Evolutionary conservation across 2,888 invertebrate species (phyloP), one percentile per base, ranked within the genome.

Genomic region (Omphaloscelis lunosa): DNA sequence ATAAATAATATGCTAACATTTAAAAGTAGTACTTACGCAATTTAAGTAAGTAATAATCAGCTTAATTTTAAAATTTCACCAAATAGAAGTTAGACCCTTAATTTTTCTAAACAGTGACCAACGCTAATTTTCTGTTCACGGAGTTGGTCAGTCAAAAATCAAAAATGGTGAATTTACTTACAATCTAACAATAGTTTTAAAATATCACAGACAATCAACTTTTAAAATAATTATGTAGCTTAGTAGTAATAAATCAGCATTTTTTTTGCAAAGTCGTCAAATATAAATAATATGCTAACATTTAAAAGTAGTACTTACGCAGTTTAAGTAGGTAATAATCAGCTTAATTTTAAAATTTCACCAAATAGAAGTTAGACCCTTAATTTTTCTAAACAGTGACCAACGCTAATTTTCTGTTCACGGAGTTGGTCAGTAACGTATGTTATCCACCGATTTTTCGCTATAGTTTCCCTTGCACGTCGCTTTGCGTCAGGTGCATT

Each of bases 71-170:
- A 71, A 27, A 71, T 71, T 71, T 71, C 61, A 61, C 34, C 61
- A 71, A 71, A 82, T 85, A 84, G 72, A 34, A 61, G 71, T 29
- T 73, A 73, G 48, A 58, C 45, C 59, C 66, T 66, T 51, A 71
- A 41, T 65, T 71, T 76, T 76, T 76, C 66, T 66, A 76, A 59
- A 11, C 65, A 76, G 59, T 71, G 75, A 65, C 71, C 75, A 6
- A 76, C 71, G 56, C 51, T 23, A 15, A 76, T 59, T 56, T 71
- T 76, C 11, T 48, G 29, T 27, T 65, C 39, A 48, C 51, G 39
- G 66, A 76, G 70, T 76, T 76, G 75, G 39, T 71, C 75, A 76
- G 70, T 65, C n/a, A n/a, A n/a, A 61, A 20, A 23, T 23, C 23
- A 53, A 53, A 53, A 45, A 45, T 45, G 11, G 45, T 45, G 45